Evolutionary conservation across 2,113 vertebrate genomes (phyloP).

Genomic region (Nothocercus julius): DNA sequence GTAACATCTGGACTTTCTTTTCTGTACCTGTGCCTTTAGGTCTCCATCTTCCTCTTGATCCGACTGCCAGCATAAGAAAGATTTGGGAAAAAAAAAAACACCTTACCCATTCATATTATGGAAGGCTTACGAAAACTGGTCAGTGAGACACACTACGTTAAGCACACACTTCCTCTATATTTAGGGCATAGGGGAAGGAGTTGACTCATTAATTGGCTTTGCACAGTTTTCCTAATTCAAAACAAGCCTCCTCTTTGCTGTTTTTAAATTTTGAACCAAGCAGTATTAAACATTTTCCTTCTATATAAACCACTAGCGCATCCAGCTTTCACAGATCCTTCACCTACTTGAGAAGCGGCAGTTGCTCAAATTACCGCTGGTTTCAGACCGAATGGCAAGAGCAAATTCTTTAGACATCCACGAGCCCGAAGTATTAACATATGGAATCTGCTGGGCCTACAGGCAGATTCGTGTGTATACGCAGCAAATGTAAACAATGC

Average conservation of each 20-base stretch:
- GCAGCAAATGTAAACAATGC: not conserved
- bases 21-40: conserved; percentile 84
- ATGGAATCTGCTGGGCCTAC: not conserved
- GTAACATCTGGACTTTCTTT: conserved; percentile 13
- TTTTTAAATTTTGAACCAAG: not conserved
- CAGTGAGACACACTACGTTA: not conserved
- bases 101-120: conserved; percentile 63
- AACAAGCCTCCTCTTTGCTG: not conserved
- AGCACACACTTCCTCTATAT: not conserved
- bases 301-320: not conserved
- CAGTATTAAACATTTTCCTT: not conserved
- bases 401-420: not conserved
- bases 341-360: not conserved
- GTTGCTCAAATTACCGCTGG: fast-evolving
- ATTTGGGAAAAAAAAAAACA: conserved; percentile 56
- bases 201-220: not conserved
- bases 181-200: not conserved
- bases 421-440: not conserved
- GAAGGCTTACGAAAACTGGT: not conserved
- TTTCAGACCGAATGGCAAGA: not conserved
- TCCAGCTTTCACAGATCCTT: not conserved
- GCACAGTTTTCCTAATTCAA: fast-evolving
- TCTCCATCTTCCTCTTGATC: conserved; percentile 92
- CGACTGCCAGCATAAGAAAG: conserved; percentile 87
- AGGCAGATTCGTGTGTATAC: not conserved